These are phyloP conservation scores for Pampus argenteus DNA, from an alignment of 2,797 vertebrate species.

Conservation along the genomic window DNA sequence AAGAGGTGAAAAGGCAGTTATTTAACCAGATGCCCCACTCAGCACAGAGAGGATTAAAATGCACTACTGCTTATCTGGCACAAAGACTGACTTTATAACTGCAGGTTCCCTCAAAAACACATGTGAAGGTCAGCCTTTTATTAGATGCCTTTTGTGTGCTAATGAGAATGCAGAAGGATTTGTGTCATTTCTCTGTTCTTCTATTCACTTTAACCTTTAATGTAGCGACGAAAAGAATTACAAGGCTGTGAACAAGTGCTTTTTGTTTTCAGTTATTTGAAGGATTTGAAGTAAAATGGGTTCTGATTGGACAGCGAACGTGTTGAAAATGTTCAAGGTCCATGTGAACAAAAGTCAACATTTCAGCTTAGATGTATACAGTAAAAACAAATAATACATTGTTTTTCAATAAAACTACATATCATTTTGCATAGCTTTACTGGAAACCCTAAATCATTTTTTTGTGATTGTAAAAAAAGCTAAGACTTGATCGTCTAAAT, in stretches of 20 bases:
- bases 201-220: constrained; percentile 48
- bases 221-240: constrained; percentile 54
- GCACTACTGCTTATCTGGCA: constrained; percentile 83
- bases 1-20: constrained; percentile 83
- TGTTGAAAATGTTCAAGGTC: constrained; percentile 31
- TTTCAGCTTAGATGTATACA: constrained; percentile 1
- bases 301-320: constrained; percentile 44
- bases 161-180: constrained; percentile 79
- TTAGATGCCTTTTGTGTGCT: constrained; percentile 81
- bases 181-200: constrained; percentile 65
- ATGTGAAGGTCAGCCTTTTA: constrained; percentile 83
- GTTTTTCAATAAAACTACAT: constrained; percentile 19
- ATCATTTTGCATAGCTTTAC: background rate
- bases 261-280: constrained; percentile 57
- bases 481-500: constrained; percentile 8
- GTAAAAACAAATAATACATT: constrained; percentile 3
- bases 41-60: constrained; percentile 87
- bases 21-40: constrained; percentile 87
- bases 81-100: constrained; percentile 84
- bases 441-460: background rate
- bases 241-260: constrained; percentile 49
- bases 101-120: constrained; percentile 81
- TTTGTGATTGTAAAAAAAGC: background rate
- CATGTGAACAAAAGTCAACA: constrained; percentile 22
- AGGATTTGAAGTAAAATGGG: constrained; percentile 29